Percentiles rank a stretch among this genome's conserved stretches.
These are phyloP conservation scores for Criorhina ranunculi DNA, from an alignment of 2,888 invertebrate species.

Conservation along the genomic window DNA sequence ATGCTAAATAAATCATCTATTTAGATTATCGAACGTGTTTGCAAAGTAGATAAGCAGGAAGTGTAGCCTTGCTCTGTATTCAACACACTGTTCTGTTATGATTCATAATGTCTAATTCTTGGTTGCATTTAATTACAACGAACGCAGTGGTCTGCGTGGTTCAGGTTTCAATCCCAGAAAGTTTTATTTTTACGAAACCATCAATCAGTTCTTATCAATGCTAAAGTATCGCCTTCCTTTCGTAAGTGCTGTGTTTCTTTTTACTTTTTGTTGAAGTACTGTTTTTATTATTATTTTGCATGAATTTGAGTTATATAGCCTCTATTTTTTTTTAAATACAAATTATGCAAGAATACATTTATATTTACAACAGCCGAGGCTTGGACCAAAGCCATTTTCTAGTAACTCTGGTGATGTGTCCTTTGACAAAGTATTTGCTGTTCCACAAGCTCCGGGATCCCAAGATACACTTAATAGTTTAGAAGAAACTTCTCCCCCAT, in stretches of 20 bases:
- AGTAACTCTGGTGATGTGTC: conserved; percentile 91
- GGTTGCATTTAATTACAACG: too few relatives aligned
- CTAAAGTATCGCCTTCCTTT: not conserved
- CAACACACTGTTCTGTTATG: too few relatives aligned
- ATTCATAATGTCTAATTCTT: too few relatives aligned
- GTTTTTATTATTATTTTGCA: conserved; percentile 30
- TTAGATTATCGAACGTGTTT: too few relatives aligned
- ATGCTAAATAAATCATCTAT: too few relatives aligned
- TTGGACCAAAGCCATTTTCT: conserved; percentile 94
- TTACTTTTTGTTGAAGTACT: not conserved
- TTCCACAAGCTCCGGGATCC: conserved; percentile 89
- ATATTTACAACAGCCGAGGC: conserved; percentile 88
- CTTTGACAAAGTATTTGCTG: conserved; percentile 93
- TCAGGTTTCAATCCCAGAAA: too few relatives aligned
- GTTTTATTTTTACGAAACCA: too few relatives aligned
- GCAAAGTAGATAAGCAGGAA: too few relatives aligned
- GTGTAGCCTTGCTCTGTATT: too few relatives aligned
- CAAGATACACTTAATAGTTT: conserved; percentile 78
- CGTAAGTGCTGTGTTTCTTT: not conserved
- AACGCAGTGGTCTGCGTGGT: too few relatives aligned
- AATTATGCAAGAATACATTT: not conserved
- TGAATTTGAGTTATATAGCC: not conserved
- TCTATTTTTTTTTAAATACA: not conserved
- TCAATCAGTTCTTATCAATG: not conserved
- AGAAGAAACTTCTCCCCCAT: conserved; percentile 59